Evolutionary conservation across 1,140 invertebrate genomes (phyloP).

Genomic region (Rhizoglyphus robini): DNA sequence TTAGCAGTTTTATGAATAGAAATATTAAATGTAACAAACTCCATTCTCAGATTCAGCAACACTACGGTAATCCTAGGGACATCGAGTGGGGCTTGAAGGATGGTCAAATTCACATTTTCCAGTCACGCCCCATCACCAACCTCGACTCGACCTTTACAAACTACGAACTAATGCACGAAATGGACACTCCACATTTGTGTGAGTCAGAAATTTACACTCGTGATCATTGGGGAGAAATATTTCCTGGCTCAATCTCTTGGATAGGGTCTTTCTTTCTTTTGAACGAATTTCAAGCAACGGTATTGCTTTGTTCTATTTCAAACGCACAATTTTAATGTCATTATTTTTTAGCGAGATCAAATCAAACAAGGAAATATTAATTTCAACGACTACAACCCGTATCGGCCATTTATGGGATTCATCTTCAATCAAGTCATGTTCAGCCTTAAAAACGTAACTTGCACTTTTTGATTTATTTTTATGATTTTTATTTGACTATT

Average conservation of each 20-base stretch:
- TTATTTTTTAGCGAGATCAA: not conserved
- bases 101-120: slow-evolving; percentile 14
- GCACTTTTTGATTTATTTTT: not conserved
- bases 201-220: slow-evolving; percentile 22
- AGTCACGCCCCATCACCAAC: slow-evolving; percentile 25
- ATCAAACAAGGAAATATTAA: slow-evolving; percentile 17
- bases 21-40: too few species aligned
- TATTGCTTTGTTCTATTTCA: too few species aligned
- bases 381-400: slow-evolving; percentile 17
- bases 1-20: too few species aligned
- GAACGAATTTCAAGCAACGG: not conserved
- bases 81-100: slow-evolving; percentile 26
- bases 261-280: not conserved
- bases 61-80: slow-evolving; percentile 19
- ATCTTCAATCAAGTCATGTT: slow-evolving; percentile 19
- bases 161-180: slow-evolving; percentile 24
- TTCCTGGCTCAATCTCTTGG: slow-evolving; percentile 17
- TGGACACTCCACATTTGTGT: slow-evolving; percentile 17
- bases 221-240: slow-evolving; percentile 23
- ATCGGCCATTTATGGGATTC: slow-evolving; percentile 13
- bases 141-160: slow-evolving; percentile 13
- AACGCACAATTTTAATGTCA: not conserved
- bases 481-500: too few species aligned
- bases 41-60: slow-evolving; percentile 1
- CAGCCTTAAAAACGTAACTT: not conserved